These are phyloP conservation scores for Bombus balteatus DNA, from an alignment of 1,140 invertebrate genomes.

Conservation along the genomic window DNA sequence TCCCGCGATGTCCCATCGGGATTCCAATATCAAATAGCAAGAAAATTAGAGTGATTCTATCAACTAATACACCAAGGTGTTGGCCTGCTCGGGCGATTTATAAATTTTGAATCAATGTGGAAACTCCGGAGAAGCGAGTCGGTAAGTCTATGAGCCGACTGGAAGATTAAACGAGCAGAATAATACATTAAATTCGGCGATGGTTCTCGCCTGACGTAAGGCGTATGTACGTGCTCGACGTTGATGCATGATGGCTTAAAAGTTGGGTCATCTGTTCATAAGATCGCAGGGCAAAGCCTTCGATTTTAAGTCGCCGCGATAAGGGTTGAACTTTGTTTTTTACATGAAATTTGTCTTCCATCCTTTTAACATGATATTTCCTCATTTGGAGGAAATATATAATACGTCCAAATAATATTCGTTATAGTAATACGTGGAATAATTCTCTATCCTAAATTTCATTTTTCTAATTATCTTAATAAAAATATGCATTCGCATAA, in stretches of 20 bases:
- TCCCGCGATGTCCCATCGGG: neutral
- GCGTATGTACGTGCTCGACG: slow-evolving; percentile 1
- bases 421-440: too few species aligned
- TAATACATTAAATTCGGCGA: slow-evolving; percentile 22
- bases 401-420: too few species aligned
- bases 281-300: neutral
- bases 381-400: too few species aligned
- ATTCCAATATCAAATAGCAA: neutral
- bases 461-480: too few species aligned
- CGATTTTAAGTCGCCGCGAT: neutral
- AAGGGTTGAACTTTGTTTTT: neutral
- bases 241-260: slow-evolving; percentile 33
- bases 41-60: neutral
- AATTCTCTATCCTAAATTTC: too few species aligned
- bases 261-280: slow-evolving; percentile 27
- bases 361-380: neutral
- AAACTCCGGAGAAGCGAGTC: neutral
- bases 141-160: neutral
- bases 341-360: too few species aligned
- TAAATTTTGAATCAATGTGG: neutral
- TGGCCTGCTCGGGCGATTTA: neutral
- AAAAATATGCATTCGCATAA: too few species aligned
- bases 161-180: slow-evolving; percentile 21
- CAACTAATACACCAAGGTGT: neutral
- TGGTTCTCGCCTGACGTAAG: neutral